Evolutionary conservation across 30 jellyfish, hydroid and myxozoan species (phyloP).

Genomic region (Aurelia aurita complex sp. Pacific): DNA sequence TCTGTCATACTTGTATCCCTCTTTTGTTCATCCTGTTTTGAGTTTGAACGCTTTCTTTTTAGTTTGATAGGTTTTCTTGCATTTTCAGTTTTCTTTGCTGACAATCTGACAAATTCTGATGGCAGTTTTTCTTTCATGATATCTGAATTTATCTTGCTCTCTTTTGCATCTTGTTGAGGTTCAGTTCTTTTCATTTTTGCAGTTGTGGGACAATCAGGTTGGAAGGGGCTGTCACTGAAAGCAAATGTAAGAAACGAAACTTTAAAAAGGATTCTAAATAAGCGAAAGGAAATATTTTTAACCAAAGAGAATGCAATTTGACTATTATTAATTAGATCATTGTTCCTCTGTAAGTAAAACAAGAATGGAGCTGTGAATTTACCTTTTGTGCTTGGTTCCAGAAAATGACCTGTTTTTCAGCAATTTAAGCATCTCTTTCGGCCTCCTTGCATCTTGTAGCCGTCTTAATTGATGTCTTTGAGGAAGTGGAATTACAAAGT

Average conservation of each 20-base stretch:
- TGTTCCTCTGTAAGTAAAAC: too few relatives aligned
- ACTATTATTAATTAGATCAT: too few relatives aligned
- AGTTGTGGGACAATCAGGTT: too few relatives aligned
- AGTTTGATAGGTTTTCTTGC: constrained; percentile 43
- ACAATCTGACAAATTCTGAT: too few relatives aligned
- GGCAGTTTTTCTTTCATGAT: too few relatives aligned
- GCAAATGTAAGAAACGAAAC: too few relatives aligned
- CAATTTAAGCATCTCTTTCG: constrained; percentile 13
- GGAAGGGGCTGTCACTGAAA: too few relatives aligned
- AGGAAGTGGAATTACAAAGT: constrained; percentile 38
- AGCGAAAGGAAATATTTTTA: too few relatives aligned
- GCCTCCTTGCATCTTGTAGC: background rate
- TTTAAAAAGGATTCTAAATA: too few relatives aligned
- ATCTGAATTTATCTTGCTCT: too few relatives aligned
- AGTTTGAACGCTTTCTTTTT: constrained; percentile 33
- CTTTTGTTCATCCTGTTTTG: background rate
- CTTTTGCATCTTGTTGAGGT: constrained; percentile 4
- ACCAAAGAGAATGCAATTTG: too few relatives aligned
- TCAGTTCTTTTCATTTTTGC: background rate
- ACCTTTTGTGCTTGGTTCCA: constrained; percentile 5
- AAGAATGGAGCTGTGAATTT: background rate
- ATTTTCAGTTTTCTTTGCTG: background rate
- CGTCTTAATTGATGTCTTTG: constrained; percentile 26
- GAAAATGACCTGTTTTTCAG: background rate
- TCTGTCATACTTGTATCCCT: too few relatives aligned